Evolutionary conservation across 2,888 invertebrate genomes (phyloP), one percentile per base, ranked within the genome.

Genomic region (Limnephilus marmoratus): DNA sequence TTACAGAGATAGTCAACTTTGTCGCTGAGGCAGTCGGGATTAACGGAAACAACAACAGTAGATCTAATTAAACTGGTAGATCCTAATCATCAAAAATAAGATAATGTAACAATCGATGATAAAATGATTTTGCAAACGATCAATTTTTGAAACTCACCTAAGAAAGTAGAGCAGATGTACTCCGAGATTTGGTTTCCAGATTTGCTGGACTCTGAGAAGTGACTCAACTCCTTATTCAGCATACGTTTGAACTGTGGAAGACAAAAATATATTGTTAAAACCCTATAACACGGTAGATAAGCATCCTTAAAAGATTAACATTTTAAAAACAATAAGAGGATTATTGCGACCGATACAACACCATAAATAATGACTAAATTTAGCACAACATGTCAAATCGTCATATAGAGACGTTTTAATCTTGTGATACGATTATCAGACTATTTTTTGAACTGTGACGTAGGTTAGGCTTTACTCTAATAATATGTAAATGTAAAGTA

Each of bases 101-200:
- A 41, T 41, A 41, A 41, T 41, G 41, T 41, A 41, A 9, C 41
- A 41, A 41, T 41, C 41, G 4, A 9, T 41, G 41, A 41, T 7
- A 41, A 7, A 4, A 9, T 41, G 9, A 41, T 41, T 37, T 37
- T 37, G 18, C 53, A 4, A 15, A 53, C 1, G 1, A 18, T 53
- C 2, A 53, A 18, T 53, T 53, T 24, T 68, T 24, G 83, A n/a
- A 85, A 97, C 98, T 98, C 96, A 99, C 99, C 99, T 96, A 99
- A 98, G 97, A 99, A 99, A 94, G 99, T 99, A 94, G 98, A 98
- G 97, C 99, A 99, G 96, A 99, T 99, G 96, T 99, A 99, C 96
- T 99, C 99, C 93, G 99, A 99, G 95, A 99, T 99, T 97, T 99
- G 99, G 96, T 99, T 99, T 95, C 99, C 99, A 94, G 99, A 99